These are phyloP conservation scores for Ammospiza maritima DNA, from an alignment of 2,797 vertebrate genomes.

Conservation along the genomic window DNA sequence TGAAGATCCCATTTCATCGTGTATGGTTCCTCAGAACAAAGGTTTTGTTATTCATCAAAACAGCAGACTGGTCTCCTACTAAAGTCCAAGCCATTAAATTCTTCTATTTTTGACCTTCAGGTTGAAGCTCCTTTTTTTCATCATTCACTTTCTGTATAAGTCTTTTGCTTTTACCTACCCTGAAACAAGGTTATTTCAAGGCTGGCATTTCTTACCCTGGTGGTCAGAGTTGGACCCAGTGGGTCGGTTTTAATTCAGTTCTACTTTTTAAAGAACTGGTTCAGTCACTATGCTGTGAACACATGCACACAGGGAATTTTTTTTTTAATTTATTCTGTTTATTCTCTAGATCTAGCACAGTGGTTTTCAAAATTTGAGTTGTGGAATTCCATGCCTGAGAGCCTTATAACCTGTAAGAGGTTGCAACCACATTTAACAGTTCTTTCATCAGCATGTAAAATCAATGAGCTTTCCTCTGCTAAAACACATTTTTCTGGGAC, in stretches of 20 bases:
- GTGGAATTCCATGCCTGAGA: neutral
- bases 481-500: neutral
- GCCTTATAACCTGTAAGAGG: neutral
- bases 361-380: neutral
- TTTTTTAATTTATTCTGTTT: neutral
- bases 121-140: neutral
- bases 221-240: neutral
- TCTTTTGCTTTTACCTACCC: neutral
- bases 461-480: neutral
- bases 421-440: neutral
- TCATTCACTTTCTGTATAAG: neutral
- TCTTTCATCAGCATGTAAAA: neutral
- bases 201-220: neutral
- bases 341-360: neutral
- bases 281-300: neutral
- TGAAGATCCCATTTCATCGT: neutral
- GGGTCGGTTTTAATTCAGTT: neutral
- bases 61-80: neutral
- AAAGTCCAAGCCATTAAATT: neutral
- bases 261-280: neutral
- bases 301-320: neutral
- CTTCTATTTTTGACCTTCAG: neutral
- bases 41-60: neutral
- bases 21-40: neutral
- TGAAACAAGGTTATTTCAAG: neutral